These are phyloP conservation scores for Cephonodes hylas DNA, from an alignment of 2,888 invertebrate species.

Conservation along the genomic window DNA sequence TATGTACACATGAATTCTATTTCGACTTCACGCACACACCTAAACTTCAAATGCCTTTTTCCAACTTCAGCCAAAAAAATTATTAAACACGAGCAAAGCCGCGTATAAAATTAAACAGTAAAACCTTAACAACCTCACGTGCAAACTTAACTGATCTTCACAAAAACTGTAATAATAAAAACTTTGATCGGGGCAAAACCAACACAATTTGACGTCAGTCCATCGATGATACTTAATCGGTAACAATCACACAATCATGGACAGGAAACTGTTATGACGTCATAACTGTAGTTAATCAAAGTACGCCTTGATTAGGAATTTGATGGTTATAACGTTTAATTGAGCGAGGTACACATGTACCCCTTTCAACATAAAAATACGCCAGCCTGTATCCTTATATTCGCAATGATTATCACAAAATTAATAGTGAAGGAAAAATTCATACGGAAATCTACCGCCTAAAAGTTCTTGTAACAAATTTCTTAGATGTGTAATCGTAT, in stretches of 20 bases:
- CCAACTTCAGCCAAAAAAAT: too few species aligned
- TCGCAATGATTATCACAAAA: too few species aligned
- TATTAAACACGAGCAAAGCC: not conserved
- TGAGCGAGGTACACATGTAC: not conserved
- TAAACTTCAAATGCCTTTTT: too few species aligned
- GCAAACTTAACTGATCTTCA: not conserved
- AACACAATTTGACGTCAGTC: not conserved
- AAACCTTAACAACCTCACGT: not conserved
- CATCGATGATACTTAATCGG: not conserved
- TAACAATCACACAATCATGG: not conserved
- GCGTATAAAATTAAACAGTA: not conserved
- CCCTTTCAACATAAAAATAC: too few species aligned
- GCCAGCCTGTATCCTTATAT: too few species aligned
- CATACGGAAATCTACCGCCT: too few species aligned
- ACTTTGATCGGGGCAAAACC: not conserved
- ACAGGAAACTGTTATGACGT: not conserved
- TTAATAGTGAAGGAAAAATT: too few species aligned
- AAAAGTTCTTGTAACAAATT: too few species aligned
- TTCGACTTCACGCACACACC: too few species aligned
- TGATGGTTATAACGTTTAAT: not conserved
- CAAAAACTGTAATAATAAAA: not conserved
- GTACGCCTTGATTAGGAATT: not conserved
- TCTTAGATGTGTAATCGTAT: too few species aligned
- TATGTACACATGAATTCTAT: too few species aligned
- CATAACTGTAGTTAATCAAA: not conserved